Conservation (phyloP, 2,888 invertebrate species). For the Capitulum mitella region DNA sequence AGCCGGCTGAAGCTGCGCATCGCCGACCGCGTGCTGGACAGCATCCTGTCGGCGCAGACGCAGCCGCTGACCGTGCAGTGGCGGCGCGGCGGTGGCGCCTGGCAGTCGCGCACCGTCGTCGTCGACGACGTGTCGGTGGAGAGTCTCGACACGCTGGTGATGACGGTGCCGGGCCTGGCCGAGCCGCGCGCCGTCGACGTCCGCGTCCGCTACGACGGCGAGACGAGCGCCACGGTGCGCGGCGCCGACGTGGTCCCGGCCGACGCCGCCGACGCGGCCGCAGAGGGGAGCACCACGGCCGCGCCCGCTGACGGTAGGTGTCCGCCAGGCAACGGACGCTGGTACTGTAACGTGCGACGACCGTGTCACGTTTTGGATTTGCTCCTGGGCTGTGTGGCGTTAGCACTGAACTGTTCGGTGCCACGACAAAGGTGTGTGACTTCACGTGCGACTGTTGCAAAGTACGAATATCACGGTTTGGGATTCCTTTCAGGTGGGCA, state of each 20-base stretch:
- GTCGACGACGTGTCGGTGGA: background rate
- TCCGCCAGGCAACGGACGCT: too few relatives aligned
- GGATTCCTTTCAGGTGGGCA: too few relatives aligned
- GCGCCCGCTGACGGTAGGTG: too few relatives aligned
- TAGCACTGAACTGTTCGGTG: too few relatives aligned
- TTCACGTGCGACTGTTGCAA: too few relatives aligned
- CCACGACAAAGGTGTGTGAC: too few relatives aligned
- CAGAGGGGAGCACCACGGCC: background rate
- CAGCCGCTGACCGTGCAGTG: slow-evolving; percentile 3
- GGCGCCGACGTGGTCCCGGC: background rate
- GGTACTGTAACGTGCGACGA: too few relatives aligned
- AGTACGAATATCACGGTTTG: too few relatives aligned
- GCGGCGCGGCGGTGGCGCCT: background rate
- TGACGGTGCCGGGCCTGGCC: background rate
- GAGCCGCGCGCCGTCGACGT: background rate
- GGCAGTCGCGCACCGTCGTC: background rate
- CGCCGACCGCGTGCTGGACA: background rate
- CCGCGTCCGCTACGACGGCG: background rate
- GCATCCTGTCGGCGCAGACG: slow-evolving; percentile 6
- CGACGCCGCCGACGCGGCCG: background rate
- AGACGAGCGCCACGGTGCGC: background rate
- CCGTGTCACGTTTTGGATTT: too few relatives aligned
- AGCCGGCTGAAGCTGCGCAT: background rate
- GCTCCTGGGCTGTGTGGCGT: too few relatives aligned
- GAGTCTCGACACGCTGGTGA: slow-evolving; percentile 11